Evolutionary conservation across 2,797 vertebrate genomes (phyloP).

Genomic region (Sebastiscus albofasciatus): DNA sequence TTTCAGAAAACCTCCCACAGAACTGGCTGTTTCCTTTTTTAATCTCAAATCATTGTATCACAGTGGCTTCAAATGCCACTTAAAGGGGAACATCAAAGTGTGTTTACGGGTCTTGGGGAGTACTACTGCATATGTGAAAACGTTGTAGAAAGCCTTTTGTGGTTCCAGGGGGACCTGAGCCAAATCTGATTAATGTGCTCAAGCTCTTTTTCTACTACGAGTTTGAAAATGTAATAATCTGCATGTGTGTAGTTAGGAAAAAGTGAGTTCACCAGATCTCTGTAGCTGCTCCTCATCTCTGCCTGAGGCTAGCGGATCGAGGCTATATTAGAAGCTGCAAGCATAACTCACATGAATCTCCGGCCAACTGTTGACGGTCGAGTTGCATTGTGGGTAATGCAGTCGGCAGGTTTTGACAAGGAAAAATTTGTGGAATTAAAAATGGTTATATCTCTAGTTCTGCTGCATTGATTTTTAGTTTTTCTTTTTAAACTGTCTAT

Average conservation of each 20-base stretch:
- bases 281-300: too few relatives aligned
- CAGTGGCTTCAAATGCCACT: not conserved
- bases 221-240: not conserved
- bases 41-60: slow-evolving; percentile 13
- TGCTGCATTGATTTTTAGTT: not conserved
- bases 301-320: not conserved
- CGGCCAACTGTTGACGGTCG: rapidly evolving
- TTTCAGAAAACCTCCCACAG: not conserved
- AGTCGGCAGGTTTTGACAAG: not conserved
- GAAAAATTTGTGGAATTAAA: not conserved
- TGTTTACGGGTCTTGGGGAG: slow-evolving; percentile 6
- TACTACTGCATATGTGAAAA: not conserved
- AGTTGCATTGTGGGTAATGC: not conserved
- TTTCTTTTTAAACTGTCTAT: not conserved
- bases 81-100: slow-evolving; percentile 19
- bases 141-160: not conserved
- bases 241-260: not conserved
- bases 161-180: not conserved
- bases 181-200: not conserved
- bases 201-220: not conserved
- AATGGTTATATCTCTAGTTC: too few relatives aligned
- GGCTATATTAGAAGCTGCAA: not conserved
- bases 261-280: not conserved
- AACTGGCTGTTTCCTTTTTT: slow-evolving; percentile 12
- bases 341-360: not conserved